Evolutionary conservation across 2,888 invertebrate species (phyloP).

Genomic region (Lepidochitona cinerea): DNA sequence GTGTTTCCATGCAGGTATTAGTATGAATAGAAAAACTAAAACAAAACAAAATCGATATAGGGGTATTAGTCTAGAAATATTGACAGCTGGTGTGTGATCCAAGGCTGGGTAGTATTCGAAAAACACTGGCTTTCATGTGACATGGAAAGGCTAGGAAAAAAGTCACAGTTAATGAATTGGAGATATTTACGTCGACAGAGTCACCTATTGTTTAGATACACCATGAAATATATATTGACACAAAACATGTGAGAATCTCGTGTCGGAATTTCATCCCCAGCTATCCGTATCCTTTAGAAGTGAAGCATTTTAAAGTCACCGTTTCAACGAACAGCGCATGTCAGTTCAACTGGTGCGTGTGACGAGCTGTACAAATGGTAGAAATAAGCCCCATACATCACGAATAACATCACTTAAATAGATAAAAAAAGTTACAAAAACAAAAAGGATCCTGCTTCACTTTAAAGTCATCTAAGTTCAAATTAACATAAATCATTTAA

Average conservation of each 20-base stretch:
- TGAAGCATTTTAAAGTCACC: background rate
- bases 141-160: background rate
- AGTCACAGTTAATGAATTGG: background rate
- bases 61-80: background rate
- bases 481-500: too few relatives aligned
- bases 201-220: background rate
- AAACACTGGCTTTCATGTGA: background rate
- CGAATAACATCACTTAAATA: background rate
- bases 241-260: background rate
- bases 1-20: too few relatives aligned
- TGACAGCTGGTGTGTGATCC: background rate
- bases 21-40: background rate
- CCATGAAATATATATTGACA: background rate
- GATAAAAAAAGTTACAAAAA: too few relatives aligned
- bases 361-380: background rate
- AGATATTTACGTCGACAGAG: background rate
- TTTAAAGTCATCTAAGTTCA: too few relatives aligned
- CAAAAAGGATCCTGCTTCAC: too few relatives aligned
- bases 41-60: background rate
- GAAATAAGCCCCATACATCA: background rate
- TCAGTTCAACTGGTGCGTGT: constrained; percentile 3
- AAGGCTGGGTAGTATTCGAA: background rate
- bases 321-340: background rate
- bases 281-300: background rate
- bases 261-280: background rate